Percentiles rank a stretch among this genome's conserved stretches.
Conservation (phyloP, 2,888 invertebrate species). For the Drosophila conformis region DNA sequence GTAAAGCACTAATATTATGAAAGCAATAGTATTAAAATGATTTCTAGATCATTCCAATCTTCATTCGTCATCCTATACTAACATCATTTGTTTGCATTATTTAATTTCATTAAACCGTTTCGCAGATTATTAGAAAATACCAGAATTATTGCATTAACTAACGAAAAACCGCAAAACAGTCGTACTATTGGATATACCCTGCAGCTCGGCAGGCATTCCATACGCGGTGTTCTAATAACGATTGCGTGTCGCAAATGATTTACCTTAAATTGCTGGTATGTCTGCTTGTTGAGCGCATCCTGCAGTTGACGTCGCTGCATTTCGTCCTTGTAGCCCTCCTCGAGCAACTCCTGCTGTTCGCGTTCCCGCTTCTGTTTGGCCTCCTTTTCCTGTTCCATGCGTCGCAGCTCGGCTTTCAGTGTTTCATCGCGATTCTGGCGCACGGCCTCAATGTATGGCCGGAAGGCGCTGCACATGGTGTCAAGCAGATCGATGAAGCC, state of each 20-base stretch:
- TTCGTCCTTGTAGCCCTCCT: slow-evolving; percentile 83
- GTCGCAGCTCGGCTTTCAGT: slow-evolving; percentile 86
- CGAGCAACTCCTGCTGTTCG: slow-evolving; percentile 76
- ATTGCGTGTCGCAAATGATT: slow-evolving; percentile 13
- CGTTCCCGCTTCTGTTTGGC: slow-evolving; percentile 72
- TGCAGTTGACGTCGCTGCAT: slow-evolving; percentile 91
- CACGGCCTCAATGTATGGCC: slow-evolving; percentile 95
- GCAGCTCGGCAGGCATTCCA: not conserved
- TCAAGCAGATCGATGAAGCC: slow-evolving; percentile 96
- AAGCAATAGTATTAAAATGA: not conserved
- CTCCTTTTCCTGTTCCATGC: slow-evolving; percentile 80
- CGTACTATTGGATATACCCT: not conserved
- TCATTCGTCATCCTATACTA: not conserved
- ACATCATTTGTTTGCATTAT: not conserved
- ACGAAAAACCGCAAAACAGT: not conserved
- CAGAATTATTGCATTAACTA: not conserved
- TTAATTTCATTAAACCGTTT: not conserved
- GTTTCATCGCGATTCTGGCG: slow-evolving; percentile 94
- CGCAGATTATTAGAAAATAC: not conserved
- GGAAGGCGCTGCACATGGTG: slow-evolving; percentile 94
- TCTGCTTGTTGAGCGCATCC: slow-evolving; percentile 97
- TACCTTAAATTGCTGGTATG: slow-evolving; percentile 93
- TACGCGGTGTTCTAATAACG: slow-evolving; percentile 34
- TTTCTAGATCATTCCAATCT: not conserved
- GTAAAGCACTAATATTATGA: not conserved